phyloP scores from a whole-genome alignment of 2,888 invertebrate genomes.

The Schrankia costaestrigalis region DNA sequence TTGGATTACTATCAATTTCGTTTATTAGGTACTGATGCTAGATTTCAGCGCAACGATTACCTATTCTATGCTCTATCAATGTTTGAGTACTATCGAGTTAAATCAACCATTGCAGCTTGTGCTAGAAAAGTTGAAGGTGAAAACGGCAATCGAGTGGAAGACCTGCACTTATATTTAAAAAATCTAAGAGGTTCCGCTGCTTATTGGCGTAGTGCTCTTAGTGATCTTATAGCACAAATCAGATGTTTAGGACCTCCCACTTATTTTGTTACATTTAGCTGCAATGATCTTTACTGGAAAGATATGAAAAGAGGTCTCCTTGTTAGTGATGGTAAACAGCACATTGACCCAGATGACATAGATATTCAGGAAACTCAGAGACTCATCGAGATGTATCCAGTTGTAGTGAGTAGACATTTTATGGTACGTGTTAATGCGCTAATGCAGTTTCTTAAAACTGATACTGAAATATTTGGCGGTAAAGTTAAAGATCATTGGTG shows the following conservation, averaged over 20 bases:
- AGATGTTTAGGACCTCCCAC: constrained; percentile 1
- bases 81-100: no score
- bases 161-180: no score
- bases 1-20: constrained; percentile 1
- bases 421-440: constrained; percentile 1
- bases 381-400: background rate
- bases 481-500: background rate
- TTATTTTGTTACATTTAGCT: background rate
- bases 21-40: background rate
- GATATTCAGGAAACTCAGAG: background rate
- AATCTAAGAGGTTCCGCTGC: background rate
- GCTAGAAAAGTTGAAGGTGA: no score
- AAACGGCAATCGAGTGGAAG: no score
- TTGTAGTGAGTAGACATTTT: background rate
- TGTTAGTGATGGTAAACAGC: background rate
- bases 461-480: background rate
- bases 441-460: background rate
- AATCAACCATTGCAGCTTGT: no score
- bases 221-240: background rate
- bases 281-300: constrained; percentile 2
- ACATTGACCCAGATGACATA: background rate
- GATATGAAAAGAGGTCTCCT: background rate
- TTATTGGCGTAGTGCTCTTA: background rate
- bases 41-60: no score
- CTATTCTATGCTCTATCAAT: no score